Evolutionary conservation across 2,113 vertebrate genomes (phyloP).

Genomic region (Entelurus aequoreus): DNA sequence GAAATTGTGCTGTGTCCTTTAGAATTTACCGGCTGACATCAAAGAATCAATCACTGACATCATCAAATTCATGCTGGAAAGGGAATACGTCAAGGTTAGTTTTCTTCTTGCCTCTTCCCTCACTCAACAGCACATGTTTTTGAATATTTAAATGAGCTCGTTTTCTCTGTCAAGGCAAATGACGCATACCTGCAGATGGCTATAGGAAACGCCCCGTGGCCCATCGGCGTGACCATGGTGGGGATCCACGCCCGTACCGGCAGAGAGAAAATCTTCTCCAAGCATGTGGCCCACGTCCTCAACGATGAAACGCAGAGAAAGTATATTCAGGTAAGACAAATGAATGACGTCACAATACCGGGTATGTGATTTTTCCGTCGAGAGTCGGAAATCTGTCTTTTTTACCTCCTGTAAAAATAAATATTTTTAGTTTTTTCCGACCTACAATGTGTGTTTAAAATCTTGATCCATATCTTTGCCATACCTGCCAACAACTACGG

Average conservation of each 20-base stretch:
- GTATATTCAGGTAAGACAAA: constrained; percentile 87
- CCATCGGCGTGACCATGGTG: constrained; percentile 97
- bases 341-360: too few relatives aligned
- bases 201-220: constrained; percentile 97
- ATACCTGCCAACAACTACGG: too few relatives aligned
- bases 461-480: too few relatives aligned
- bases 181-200: constrained; percentile 98
- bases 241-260: constrained; percentile 97
- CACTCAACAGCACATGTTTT: not conserved
- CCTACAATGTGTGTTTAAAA: too few relatives aligned
- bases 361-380: too few relatives aligned
- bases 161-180: constrained; percentile 76
- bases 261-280: constrained; percentile 96
- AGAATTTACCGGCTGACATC: constrained; percentile 92
- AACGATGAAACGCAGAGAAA: constrained; percentile 97
- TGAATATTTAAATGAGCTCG: not conserved
- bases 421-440: too few relatives aligned
- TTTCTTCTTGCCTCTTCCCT: not conserved
- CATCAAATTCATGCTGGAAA: constrained; percentile 94
- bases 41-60: constrained; percentile 99
- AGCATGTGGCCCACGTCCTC: constrained; percentile 93
- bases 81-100: constrained; percentile 93
- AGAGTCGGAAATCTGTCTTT: not conserved
- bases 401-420: not conserved
- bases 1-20: constrained; percentile 23